These are phyloP conservation scores for Microhierax caerulescens DNA, from an alignment of 2,797 vertebrate species.

Conservation along the genomic window DNA sequence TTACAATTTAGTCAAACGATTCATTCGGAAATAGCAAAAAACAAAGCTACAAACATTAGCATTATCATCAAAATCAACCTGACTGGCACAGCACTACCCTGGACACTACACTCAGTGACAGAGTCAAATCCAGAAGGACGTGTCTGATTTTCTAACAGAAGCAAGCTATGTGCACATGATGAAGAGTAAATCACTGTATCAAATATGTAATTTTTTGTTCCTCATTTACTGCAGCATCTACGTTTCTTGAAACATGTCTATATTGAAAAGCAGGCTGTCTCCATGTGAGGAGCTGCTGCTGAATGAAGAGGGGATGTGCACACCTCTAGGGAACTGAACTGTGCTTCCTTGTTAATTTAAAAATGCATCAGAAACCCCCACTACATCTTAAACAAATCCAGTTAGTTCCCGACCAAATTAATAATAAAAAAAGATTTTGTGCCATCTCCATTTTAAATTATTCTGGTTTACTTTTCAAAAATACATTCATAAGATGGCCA, in stretches of 20 bases:
- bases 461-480: background rate
- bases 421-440: background rate
- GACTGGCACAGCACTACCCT: background rate
- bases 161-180: background rate
- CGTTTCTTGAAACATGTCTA: background rate
- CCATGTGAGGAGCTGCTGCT: background rate
- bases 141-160: background rate
- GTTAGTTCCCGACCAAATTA: background rate
- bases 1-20: background rate
- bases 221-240: background rate
- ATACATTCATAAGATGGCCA: rapidly evolving
- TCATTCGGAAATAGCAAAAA: background rate
- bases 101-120: background rate
- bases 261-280: background rate
- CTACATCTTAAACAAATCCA: background rate
- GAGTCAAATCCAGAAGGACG: background rate
- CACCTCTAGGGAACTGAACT: background rate
- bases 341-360: background rate
- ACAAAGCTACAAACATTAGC: background rate
- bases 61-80: background rate
- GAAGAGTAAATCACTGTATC: background rate
- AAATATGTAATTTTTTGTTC: background rate
- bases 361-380: background rate
- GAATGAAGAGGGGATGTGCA: background rate
- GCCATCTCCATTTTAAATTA: background rate